Evolutionary conservation across 2,113 vertebrate genomes (phyloP), one percentile per base, ranked within the genome.

Genomic region (Polypterus senegalus): DNA sequence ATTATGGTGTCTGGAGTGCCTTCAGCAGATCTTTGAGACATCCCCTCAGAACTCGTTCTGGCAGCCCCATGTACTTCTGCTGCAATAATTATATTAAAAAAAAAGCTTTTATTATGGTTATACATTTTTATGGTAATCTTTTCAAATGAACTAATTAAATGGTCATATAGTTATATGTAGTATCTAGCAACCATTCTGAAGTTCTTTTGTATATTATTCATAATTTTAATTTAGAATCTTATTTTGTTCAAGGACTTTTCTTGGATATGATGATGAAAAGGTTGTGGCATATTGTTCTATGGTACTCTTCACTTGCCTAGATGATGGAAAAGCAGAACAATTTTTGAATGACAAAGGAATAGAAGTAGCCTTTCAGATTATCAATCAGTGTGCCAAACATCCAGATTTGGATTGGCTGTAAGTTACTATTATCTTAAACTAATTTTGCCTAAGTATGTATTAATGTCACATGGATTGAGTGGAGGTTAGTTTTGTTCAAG

Each of bases 341-440:
- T 74, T 86, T 62, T 62, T 86, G 9, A 77, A 79, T 0, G 55
- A 70, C 6, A 76, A 77, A 49, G 86, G 78, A n/a, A 64, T 92
- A 65, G 49, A 75, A 5, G 73, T 96, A 58, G 81, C 86, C 0
- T 77, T 85, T 46, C 78, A 60, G 9, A 84, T 97, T 63, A 65
- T 94, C 8, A 85, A 82, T 46, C 82, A 91, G 51, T 91, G 89
- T 60, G 82, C 69, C 57, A 89, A 80, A 3, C 83, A 85, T 3
- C 71, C 90, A 1, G 89, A 93, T 3, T 73, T 91, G 0, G 93
- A 97, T 61, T 97, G 94, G 96, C 85, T 88, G 94, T 97, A 82
- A 63, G 94, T 88, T 64, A n/a, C n/a, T n/a, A 65, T 47, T 47
- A 9, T 54, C 43, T 10, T 3, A 9, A 55, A 5, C 43, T 55